Percentiles rank a stretch among this genome's conserved stretches.
Conservation (phyloP, 2,113 vertebrate genomes). For the Engystomops pustulosus region DNA sequence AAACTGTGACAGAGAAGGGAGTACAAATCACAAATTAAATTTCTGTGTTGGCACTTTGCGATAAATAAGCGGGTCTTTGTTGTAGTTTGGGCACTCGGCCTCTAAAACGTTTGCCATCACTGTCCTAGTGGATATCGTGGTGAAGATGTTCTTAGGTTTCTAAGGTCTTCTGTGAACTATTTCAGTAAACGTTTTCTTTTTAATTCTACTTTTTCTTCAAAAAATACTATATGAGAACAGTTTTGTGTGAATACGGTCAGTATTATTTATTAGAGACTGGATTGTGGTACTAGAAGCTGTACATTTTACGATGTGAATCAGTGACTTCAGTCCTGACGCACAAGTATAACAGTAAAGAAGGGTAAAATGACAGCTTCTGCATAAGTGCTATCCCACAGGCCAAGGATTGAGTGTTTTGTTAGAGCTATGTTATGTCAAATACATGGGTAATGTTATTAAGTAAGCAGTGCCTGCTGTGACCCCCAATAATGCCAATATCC, state of each 20-base stretch:
- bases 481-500: conserved; percentile 47
- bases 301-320: not conserved
- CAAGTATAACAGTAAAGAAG: not conserved
- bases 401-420: conserved; percentile 28
- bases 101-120: too few species aligned
- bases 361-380: not conserved
- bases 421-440: conserved; percentile 20
- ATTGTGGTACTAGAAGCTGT: not conserved
- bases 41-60: too few species aligned
- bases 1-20: too few species aligned
- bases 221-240: not conserved
- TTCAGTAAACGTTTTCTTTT: too few species aligned
- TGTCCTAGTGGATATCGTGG: too few species aligned
- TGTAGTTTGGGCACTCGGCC: too few species aligned
- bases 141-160: too few species aligned
- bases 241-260: not conserved
- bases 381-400: not conserved
- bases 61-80: too few species aligned
- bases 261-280: not conserved
- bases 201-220: too few species aligned
- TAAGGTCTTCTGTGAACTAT: too few species aligned
- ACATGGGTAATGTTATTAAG: conserved; percentile 41
- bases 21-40: too few species aligned
- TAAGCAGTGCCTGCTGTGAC: conserved; percentile 36
- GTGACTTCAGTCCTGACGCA: not conserved